Percentiles rank a stretch among this genome's conserved stretches.
These are phyloP conservation scores for Ornithoptera alexandrae DNA, from an alignment of 2,888 invertebrate species.

Conservation along the genomic window DNA sequence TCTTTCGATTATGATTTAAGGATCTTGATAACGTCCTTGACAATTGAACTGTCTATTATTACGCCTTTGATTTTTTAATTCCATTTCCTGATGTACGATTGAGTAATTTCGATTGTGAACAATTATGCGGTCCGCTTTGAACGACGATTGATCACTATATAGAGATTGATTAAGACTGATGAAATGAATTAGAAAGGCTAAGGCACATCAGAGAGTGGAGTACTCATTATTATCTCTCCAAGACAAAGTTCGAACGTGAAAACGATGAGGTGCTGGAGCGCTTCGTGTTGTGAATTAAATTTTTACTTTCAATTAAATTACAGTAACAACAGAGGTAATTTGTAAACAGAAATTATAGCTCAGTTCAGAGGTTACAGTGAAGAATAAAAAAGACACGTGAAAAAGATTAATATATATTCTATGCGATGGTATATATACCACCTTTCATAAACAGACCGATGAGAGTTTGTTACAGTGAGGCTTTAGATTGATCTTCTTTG, in stretches of 20 bases:
- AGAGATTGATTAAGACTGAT: conserved; percentile 52
- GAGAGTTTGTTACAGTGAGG: background rate
- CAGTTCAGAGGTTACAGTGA: conserved; percentile 64
- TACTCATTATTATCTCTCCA: conserved; percentile 47
- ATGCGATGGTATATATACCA: background rate
- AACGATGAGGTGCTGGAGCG: conserved; percentile 41
- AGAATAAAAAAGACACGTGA: conserved; percentile 52
- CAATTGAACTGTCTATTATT: background rate
- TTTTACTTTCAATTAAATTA: conserved; percentile 21
- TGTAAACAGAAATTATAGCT: conserved; percentile 36
- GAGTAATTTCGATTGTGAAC: background rate
- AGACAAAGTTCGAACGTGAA: conserved; percentile 51
- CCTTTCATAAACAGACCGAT: background rate
- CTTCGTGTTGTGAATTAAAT: conserved; percentile 10
- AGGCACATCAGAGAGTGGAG: conserved; percentile 46
- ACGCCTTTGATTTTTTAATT: background rate
- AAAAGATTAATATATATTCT: conserved; percentile 44
- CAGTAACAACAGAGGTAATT: conserved; percentile 10
- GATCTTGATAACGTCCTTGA: background rate
- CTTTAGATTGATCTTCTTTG: conserved; percentile 32
- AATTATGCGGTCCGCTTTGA: background rate
- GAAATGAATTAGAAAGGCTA: conserved; percentile 49
- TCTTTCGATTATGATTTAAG: background rate
- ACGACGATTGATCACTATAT: conserved; percentile 44
- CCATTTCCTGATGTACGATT: background rate